Base-by-base conservation (phyloP, 2,113 vertebrate genomes). In the Cavia porcellus region DNA sequence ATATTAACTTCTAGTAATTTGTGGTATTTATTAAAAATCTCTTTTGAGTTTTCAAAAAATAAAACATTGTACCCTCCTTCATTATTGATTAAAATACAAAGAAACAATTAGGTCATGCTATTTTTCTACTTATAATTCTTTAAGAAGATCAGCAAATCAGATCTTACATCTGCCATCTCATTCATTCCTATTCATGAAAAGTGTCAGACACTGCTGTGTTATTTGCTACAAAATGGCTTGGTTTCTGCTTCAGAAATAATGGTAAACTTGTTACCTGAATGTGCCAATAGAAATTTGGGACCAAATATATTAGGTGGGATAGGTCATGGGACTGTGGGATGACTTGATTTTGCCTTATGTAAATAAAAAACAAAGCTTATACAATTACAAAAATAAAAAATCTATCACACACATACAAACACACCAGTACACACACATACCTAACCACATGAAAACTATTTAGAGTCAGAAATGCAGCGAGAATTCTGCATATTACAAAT, bases 291-390 rank as follows among this genome's bases (percentile, higher is more conserved):
- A 92, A 94, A 95, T 86, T 86, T 4, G 2, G 79, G 89, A 74
- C 61, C 89, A 96, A 93, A 89, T 74, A 82, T 28, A 90, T 59
- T 68, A 15, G 32, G 42, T 24, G 47, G 75, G 74, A 24, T 7
- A 8, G 47, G n/a, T 74, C n/a, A 77, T 0, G 15, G 6, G 86
- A 62, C 12, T 11, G 2, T 75, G 74, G 25, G 80, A 47, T 25
- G 66, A 50, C 35, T 72, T 89, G 66, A 79, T 30, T 59, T 85
- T 75, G 66, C 32, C 61, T 0, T 38, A 3, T 17, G 7, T 61
- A 95, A 74, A 47, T 57, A 92, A 87, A 91, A 57, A 68, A 89
- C 30, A 25, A 97, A 59, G 77, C 24, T 57, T 79, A 64, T 75
- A n/a, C 11, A 68, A 72, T 42, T 28, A 84, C 50, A 10, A 55